These are phyloP conservation scores for Euthynnus affinis DNA, from an alignment of 2,797 vertebrate species.

Conservation along the genomic window DNA sequence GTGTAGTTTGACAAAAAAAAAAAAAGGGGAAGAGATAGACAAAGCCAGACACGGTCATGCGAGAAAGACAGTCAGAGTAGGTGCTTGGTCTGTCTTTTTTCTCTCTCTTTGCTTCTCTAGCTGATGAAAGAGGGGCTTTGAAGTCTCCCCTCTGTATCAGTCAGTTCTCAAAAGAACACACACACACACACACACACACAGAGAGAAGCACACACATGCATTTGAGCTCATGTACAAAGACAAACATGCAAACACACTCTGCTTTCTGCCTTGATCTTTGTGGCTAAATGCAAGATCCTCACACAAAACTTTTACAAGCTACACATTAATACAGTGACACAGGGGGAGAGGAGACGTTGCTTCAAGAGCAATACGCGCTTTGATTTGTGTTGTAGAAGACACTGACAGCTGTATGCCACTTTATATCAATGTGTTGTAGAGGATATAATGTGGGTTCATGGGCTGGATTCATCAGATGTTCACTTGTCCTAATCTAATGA, in stretches of 20 bases:
- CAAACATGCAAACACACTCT: conserved; percentile 36
- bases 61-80: conserved; percentile 41
- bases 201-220: conserved; percentile 16
- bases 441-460: not conserved
- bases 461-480: not conserved
- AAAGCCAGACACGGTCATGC: conserved; percentile 6
- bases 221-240: conserved; percentile 51
- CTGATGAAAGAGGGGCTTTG: conserved; percentile 79
- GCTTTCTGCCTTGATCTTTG: conserved; percentile 73
- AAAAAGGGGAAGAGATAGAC: not conserved
- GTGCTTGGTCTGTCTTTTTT: conserved; percentile 45
- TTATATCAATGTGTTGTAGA: not conserved
- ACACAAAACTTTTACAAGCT: conserved; percentile 27
- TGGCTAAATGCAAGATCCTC: conserved; percentile 47
- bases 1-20: conserved; percentile 11
- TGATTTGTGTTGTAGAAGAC: not conserved
- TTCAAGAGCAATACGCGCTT: not conserved
- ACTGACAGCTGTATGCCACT: not conserved
- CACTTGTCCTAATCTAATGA: not conserved
- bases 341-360: conserved; percentile 6
- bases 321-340: conserved; percentile 16
- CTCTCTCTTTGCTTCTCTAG: conserved; percentile 32
- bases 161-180: conserved; percentile 49
- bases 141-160: conserved; percentile 70
- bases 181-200: too few relatives aligned